Conservation (phyloP, 2,888 invertebrate species). For the Zygogramma bicolorata region DNA sequence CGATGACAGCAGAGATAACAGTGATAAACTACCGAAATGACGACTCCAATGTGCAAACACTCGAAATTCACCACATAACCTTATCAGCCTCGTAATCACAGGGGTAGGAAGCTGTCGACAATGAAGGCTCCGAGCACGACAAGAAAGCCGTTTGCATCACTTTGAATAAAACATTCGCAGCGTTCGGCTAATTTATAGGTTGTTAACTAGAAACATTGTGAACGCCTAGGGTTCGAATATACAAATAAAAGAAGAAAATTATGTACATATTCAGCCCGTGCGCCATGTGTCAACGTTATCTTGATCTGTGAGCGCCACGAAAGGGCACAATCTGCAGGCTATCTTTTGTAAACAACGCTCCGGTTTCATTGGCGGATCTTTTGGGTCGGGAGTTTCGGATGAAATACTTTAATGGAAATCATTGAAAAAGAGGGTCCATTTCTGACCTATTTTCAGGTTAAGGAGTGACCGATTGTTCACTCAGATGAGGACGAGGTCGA, state of each 20-base stretch:
- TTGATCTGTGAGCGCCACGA: slow-evolving; percentile 57
- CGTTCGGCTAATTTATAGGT: slow-evolving; percentile 61
- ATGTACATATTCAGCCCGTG: slow-evolving; percentile 61
- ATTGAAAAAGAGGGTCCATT: too few species aligned
- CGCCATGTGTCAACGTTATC: slow-evolving; percentile 60
- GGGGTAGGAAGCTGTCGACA: slow-evolving; percentile 1
- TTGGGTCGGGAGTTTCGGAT: too few species aligned
- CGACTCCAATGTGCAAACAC: not conserved
- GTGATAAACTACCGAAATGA: not conserved
- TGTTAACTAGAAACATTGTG: slow-evolving; percentile 61
- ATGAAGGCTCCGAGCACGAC: not conserved
- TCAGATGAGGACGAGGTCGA: too few species aligned
- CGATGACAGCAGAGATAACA: not conserved
- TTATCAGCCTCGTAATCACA: not conserved
- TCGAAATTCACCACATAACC: not conserved
- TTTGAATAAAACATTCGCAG: slow-evolving; percentile 58
- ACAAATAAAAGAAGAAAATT: slow-evolving; percentile 61
- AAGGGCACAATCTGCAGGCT: slow-evolving; percentile 56
- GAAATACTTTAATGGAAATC: too few species aligned
- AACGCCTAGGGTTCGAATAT: slow-evolving; percentile 58
- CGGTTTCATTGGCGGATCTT: not conserved
- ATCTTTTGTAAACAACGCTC: slow-evolving; percentile 17
- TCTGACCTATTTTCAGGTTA: too few species aligned
- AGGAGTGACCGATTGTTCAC: too few species aligned
- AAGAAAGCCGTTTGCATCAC: slow-evolving; percentile 13